Conservation (phyloP, 2,113 vertebrate genomes). For the Rhagologus leucostigma region DNA sequence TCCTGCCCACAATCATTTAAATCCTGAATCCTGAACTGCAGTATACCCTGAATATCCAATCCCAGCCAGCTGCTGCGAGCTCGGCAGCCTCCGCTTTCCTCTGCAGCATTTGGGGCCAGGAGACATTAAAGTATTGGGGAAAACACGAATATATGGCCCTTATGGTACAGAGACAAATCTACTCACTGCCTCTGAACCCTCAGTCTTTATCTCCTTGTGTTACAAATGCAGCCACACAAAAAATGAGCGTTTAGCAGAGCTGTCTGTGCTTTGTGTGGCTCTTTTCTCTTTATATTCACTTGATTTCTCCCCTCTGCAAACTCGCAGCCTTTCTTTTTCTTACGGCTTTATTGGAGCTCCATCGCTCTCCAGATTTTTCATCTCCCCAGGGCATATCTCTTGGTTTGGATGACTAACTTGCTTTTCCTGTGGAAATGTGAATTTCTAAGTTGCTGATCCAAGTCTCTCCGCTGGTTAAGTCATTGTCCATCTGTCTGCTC, state of each 20-base stretch:
- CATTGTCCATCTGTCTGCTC: slow-evolving; percentile 33
- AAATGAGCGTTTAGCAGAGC: background rate
- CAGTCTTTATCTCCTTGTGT: background rate
- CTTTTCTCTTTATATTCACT: background rate
- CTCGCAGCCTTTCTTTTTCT: background rate
- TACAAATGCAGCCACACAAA: background rate
- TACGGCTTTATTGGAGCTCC: background rate
- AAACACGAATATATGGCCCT: background rate
- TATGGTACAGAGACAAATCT: background rate
- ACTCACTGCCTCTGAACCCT: fast-evolving
- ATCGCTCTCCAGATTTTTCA: background rate
- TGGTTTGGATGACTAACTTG: slow-evolving; percentile 27
- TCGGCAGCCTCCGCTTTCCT: fast-evolving
- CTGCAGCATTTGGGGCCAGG: background rate
- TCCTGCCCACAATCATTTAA: fast-evolving
- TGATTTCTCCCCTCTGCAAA: background rate
- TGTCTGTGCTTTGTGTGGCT: background rate
- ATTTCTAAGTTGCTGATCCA: slow-evolving; percentile 11
- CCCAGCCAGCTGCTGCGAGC: background rate
- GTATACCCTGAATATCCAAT: background rate
- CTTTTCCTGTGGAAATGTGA: background rate
- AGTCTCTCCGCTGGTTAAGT: background rate
- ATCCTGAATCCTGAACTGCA: background rate
- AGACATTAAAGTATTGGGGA: background rate
- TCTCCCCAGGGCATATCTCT: background rate